Evolutionary conservation across 2,797 vertebrate genomes (phyloP).

Genomic region (Lagocephalus sceleratus): DNA sequence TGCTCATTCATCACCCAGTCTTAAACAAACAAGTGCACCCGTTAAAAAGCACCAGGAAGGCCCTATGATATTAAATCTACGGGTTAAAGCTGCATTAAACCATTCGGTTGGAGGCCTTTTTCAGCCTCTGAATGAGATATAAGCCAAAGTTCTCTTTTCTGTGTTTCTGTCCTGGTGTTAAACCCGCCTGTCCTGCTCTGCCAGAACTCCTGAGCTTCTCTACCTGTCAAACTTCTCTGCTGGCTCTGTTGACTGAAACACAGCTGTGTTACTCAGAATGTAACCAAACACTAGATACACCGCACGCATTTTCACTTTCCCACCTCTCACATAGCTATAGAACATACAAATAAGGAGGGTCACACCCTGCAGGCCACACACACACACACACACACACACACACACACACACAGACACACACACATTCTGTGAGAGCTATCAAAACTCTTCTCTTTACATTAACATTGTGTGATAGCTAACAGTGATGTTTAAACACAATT

Average conservation of each 20-base stretch:
- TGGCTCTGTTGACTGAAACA: slow-evolving; percentile 54
- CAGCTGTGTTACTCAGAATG: slow-evolving; percentile 48
- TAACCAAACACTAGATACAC: slow-evolving; percentile 52
- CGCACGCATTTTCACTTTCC: slow-evolving; percentile 55
- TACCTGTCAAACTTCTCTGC: slow-evolving; percentile 34
- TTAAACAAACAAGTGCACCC: not conserved
- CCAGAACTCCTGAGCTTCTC: slow-evolving; percentile 23
- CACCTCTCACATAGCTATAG: slow-evolving; percentile 48
- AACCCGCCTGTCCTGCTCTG: slow-evolving; percentile 38
- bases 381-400: slow-evolving; percentile 17
- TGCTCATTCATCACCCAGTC: not conserved
- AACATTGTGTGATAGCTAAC: slow-evolving; percentile 1
- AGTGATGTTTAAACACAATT: not conserved
- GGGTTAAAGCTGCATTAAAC: not conserved
- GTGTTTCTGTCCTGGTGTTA: slow-evolving; percentile 1
- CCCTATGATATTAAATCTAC: too few species aligned
- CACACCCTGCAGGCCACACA: slow-evolving; percentile 30
- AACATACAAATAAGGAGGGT: slow-evolving; percentile 35
- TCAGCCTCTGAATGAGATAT: not conserved
- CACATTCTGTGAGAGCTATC: slow-evolving; percentile 2
- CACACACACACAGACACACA: not conserved
- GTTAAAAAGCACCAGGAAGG: too few species aligned
- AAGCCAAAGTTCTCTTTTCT: not conserved
- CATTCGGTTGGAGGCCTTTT: not conserved
- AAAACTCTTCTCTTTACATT: slow-evolving; percentile 10